Percentiles rank a stretch among this genome's conserved stretches.
These are phyloP conservation scores for Porites divaricata DNA, from an alignment of 92 coral and sea anemone genomes.

Conservation along the genomic window DNA sequence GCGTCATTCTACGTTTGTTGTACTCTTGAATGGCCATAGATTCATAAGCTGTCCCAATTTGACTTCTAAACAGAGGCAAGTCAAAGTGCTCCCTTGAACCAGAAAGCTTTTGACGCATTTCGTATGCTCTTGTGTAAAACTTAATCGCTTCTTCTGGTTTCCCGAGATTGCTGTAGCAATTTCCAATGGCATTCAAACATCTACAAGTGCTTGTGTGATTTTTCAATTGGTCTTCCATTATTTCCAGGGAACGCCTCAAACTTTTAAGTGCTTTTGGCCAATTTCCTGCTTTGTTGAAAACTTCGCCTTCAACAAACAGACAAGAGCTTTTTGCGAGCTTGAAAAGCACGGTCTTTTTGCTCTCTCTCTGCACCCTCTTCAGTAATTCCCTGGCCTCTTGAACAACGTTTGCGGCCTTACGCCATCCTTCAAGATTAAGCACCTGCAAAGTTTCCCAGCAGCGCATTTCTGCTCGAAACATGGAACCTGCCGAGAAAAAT, in stretches of 20 bases:
- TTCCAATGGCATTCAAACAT: slow-evolving; percentile 61
- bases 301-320: slow-evolving; percentile 33
- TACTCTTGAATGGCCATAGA: neutral
- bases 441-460: slow-evolving; percentile 51
- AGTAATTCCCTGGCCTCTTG: slow-evolving; percentile 9
- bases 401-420: slow-evolving; percentile 13
- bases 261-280: slow-evolving; percentile 10
- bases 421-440: slow-evolving; percentile 33
- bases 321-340: slow-evolving; percentile 24
- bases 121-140: slow-evolving; percentile 45
- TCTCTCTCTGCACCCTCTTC: neutral
- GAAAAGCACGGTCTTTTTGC: slow-evolving; percentile 1
- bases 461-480: slow-evolving; percentile 29
- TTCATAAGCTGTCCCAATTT: slow-evolving; percentile 63
- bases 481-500: neutral
- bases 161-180: slow-evolving; percentile 37
- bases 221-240: slow-evolving; percentile 32
- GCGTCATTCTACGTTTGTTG: neutral
- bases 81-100: slow-evolving; percentile 57
- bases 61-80: slow-evolving; percentile 54
- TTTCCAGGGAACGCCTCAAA: slow-evolving; percentile 4
- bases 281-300: slow-evolving; percentile 8
- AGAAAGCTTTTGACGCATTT: slow-evolving; percentile 56
- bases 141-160: slow-evolving; percentile 34
- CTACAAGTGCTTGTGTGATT: slow-evolving; percentile 66